Evolutionary conservation across 2,113 vertebrate species (phyloP), one percentile per base, ranked within the genome.

Genomic region (Todiramphus saurophagus): DNA sequence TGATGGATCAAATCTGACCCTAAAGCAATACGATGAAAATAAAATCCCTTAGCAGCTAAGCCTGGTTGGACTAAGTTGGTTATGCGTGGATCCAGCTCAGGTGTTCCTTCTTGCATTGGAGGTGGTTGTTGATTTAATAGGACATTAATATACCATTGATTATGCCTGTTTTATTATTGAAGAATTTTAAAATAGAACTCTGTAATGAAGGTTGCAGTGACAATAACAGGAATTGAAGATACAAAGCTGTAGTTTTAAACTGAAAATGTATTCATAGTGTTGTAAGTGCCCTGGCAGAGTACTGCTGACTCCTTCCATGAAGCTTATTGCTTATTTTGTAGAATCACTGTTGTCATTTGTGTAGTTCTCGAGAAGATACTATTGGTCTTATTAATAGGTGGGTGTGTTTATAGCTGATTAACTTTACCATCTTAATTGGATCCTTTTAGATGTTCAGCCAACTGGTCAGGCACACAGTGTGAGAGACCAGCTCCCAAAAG

Each of bases 391-490:
- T 96, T 92, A 58, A 33, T 79, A 74, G 58, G 50, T 60, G 92
- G 30, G 9, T 80, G 51, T 58, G 75, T 70, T 94, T 86, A 90
- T 41, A 90, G 91, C 55, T 94, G 82, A 17, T 91, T 97, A 93
- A 98, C 87, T 83, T 81, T 70, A 35, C 72, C 74, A 14, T 95
- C 62, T 89, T 97, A 78, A 95, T 97, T 96, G 95, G 97, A 60
- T 98, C 96, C 96, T 98, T 98, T 97, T 97, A 99, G 99, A 98
- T 99, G 99, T 91, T 99, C 99, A 84, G 98, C 98, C 97, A 99
- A 99, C 96, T 99, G 99, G 99, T 99, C 99, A 81, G 99, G 99
- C 94, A 99, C 99, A 11, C 99, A 99, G 87, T 99, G 99, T 91
- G 99, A 99, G 96, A 99, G 99, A 93, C 99, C 99, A 79, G 99